Percentiles rank a stretch among this genome's conserved stretches.
These are phyloP conservation scores for Nesidiocoris tenuis DNA, from an alignment of 2,888 invertebrate species.

Conservation along the genomic window DNA sequence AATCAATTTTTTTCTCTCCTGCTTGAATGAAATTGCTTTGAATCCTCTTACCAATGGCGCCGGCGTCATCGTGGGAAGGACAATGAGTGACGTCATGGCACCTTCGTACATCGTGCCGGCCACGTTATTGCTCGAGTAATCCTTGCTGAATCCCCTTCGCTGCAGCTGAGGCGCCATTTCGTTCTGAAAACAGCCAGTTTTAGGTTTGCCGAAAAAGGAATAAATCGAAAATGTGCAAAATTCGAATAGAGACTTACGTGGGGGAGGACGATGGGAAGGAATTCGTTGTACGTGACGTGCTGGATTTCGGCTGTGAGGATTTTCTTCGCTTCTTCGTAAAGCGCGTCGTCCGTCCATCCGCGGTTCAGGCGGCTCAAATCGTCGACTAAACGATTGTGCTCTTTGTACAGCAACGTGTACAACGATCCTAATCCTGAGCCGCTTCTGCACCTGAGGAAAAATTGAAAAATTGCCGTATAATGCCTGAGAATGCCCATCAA, in stretches of 20 bases:
- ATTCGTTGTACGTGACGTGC: constrained; percentile 81
- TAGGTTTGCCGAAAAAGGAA: too few species aligned
- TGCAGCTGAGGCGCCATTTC: constrained; percentile 32
- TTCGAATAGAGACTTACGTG: too few species aligned
- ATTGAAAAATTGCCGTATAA: background rate
- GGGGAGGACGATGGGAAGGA: constrained; percentile 73
- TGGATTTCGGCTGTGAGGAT: constrained; percentile 77
- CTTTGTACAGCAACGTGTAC: constrained; percentile 57
- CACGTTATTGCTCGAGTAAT: constrained; percentile 77
- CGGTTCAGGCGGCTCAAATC: constrained; percentile 69
- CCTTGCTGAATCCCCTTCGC: constrained; percentile 66
- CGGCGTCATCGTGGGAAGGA: constrained; percentile 74
- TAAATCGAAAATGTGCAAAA: constrained; percentile 6
- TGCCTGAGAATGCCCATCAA: too few species aligned
- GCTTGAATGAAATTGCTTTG: too few species aligned
- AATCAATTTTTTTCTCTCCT: too few species aligned
- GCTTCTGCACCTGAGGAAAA: constrained; percentile 45
- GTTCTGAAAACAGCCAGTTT: constrained; percentile 42
- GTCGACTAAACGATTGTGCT: constrained; percentile 78
- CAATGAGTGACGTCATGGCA: constrained; percentile 70
- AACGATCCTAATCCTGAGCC: constrained; percentile 48
- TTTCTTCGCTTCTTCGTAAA: constrained; percentile 74
- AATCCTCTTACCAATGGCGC: constrained; percentile 67
- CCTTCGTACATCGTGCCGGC: constrained; percentile 78
- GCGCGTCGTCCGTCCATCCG: constrained; percentile 75